Evolutionary conservation across 2,113 vertebrate species (phyloP), one percentile per base, ranked within the genome.

Genomic region (Lagopus leucura): DNA sequence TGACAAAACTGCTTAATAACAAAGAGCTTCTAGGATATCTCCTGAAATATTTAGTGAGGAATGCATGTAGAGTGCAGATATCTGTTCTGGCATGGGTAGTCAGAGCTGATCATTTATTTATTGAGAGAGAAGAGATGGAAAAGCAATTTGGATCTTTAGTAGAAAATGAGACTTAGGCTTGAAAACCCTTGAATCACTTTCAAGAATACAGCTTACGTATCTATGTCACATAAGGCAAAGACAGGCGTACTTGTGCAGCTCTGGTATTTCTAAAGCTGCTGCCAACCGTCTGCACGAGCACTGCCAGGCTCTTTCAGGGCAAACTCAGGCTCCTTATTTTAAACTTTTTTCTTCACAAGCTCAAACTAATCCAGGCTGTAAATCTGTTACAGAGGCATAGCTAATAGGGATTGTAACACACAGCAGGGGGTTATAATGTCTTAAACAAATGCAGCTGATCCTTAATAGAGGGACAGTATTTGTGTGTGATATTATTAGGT

Each of bases 21-120:
- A 82, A 88, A 88, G 52, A 77, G 71, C 87, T 96, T 85, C 86
- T 60, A 69, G 66, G 89, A 79, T 90, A 88, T 74, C 82, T 93
- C 47, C 91, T 96, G 73, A 97, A 92, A 97, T 94, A 94, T 95
- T 97, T 80, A 96, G 93, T 61, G 65, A 92, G 76, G 79, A 92
- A 91, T 48, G 73, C 65, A 74, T 58, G 65, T 88, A 83, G 52
- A 91, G 69, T 54, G 43, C 13, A 3, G 66, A 47, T 92, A 93
- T 89, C 93, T 92, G 72, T 88, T 94, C 89, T 91, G 82, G 81
- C 5, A 1, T 81, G 88, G 69, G 82, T 90, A 89, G 91, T 88
- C 89, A 86, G 79, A 95, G 83, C 86, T 81, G 80, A 94, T 96
- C 2, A 95, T 95, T 96, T 96, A 96, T 95, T 95, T 96, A 95